Conservation (phyloP, 2,797 vertebrate species). For the Lophotriccus pileatus region DNA sequence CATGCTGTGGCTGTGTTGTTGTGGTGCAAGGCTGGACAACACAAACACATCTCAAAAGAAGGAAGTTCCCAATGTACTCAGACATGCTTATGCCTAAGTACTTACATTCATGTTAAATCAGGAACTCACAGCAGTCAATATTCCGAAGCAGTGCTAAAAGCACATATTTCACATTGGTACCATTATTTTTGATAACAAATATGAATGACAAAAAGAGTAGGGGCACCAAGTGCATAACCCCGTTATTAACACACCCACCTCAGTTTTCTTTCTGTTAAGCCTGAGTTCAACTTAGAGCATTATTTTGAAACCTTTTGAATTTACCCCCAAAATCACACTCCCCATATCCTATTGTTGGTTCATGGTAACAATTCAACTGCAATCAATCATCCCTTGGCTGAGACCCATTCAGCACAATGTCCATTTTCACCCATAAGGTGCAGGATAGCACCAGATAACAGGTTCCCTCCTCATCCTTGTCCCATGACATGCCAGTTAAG, state of each 20-base stretch:
- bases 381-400: not conserved
- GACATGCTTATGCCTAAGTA: not conserved
- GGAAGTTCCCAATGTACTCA: not conserved
- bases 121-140: not conserved
- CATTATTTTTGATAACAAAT: not conserved
- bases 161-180: not conserved
- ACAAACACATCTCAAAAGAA: not conserved
- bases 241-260: not conserved
- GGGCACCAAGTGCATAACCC: not conserved
- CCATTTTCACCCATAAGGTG: not conserved
- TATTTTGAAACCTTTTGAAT: not conserved
- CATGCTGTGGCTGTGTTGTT: not conserved
- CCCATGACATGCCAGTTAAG: rapidly evolving
- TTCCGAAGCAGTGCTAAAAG: not conserved
- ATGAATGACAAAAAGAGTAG: not conserved
- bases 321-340: not conserved
- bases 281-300: not conserved
- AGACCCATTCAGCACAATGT: not conserved
- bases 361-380: not conserved
- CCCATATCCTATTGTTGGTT: not conserved
- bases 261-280: not conserved
- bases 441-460: not conserved
- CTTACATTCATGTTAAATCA: not conserved
- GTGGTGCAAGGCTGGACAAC: not conserved
- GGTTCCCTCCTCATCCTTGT: rapidly evolving